A percentile compares a stretch with the other conserved stretches of the same genome.
phyloP scores from a whole-genome alignment of 2,113 vertebrate species.

The Siphamia tubifer region DNA sequence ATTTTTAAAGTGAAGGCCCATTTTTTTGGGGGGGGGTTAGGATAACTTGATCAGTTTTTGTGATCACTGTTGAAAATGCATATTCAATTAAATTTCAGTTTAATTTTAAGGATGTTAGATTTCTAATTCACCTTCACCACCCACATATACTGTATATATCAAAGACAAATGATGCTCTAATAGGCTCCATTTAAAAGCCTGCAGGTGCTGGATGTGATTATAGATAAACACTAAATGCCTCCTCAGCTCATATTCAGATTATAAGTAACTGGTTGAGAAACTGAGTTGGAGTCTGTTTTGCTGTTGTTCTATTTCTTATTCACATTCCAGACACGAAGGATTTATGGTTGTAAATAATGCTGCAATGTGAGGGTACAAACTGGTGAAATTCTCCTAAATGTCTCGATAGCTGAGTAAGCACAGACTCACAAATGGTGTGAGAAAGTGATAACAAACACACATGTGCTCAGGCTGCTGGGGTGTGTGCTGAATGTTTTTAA shows the following conservation, averaged over 20 bases:
- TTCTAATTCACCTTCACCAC: no score
- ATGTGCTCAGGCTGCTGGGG: background rate
- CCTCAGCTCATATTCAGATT: background rate
- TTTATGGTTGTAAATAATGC: slow-evolving; percentile 33
- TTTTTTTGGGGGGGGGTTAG: no score
- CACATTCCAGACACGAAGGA: slow-evolving; percentile 13
- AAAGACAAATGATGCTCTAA: background rate
- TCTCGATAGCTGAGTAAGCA: slow-evolving; percentile 23
- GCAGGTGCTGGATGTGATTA: background rate
- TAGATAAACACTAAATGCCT: background rate
- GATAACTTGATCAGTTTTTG: no score
- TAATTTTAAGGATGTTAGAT: no score
- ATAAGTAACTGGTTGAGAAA: slow-evolving; percentile 31
- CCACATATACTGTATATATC: no score
- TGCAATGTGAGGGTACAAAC: slow-evolving; percentile 3
- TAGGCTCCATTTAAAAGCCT: background rate
- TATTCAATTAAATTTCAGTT: no score
- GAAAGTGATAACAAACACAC: slow-evolving; percentile 48
- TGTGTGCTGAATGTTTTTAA: background rate
- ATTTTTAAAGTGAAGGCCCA: no score
- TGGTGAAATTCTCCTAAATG: background rate
- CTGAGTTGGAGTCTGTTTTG: background rate
- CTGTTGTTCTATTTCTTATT: slow-evolving; percentile 6
- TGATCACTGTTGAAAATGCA: no score
- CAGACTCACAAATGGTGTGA: slow-evolving; percentile 4